phyloP scores from a whole-genome alignment of 2,113 vertebrate species.

The Mustelus asterias region DNA sequence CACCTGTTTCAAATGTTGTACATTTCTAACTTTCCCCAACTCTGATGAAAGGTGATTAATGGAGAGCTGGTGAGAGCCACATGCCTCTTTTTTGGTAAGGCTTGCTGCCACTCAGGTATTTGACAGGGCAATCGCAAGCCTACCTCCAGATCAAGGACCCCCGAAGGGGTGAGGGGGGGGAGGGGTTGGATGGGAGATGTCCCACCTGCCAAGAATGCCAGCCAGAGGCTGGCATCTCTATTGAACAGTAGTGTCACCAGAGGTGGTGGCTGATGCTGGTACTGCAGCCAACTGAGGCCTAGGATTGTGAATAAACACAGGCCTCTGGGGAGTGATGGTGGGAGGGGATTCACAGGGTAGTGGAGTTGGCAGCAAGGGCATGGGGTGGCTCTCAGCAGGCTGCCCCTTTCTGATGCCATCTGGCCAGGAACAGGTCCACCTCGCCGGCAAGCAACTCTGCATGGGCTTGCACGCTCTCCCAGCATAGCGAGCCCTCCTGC shows the following conservation, averaged over 20 bases:
- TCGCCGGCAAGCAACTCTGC: neutral
- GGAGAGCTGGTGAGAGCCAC: too few relatives aligned
- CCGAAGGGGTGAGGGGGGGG: too few relatives aligned
- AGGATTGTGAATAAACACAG: neutral
- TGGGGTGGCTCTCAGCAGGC: too few relatives aligned
- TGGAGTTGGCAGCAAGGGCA: too few relatives aligned
- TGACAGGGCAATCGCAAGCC: too few relatives aligned
- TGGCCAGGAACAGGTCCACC: too few relatives aligned
- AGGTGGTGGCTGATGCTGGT: neutral
- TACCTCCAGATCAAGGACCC: neutral
- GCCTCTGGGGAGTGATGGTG: neutral
- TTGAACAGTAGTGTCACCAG: neutral
- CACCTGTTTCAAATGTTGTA: neutral
- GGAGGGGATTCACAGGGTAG: neutral
- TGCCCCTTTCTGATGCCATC: too few relatives aligned
- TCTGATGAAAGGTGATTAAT: too few relatives aligned
- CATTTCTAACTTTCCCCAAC: neutral
- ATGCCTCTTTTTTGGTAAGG: neutral
- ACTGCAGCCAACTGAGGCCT: neutral
- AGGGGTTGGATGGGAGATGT: neutral
- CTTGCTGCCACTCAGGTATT: neutral
- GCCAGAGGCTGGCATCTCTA: neutral
- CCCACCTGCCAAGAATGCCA: too few relatives aligned
- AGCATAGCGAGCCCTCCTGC: too few relatives aligned
- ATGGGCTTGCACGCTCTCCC: neutral